Evolutionary conservation across 2,888 invertebrate species (phyloP), one percentile per base, ranked within the genome.

Genomic region (Aricia artaxerxes): DNA sequence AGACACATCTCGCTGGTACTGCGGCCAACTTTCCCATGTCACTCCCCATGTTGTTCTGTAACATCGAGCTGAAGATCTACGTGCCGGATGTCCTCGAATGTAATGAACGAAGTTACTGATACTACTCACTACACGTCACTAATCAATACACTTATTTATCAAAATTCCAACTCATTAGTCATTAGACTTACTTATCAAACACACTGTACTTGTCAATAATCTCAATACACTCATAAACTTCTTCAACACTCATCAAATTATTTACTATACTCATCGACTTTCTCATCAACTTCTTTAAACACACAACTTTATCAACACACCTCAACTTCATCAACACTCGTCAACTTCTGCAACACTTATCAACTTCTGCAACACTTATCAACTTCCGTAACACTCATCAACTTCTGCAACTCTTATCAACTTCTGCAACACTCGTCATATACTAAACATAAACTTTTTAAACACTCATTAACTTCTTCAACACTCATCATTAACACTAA

Each of bases 1-100:
- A 95, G 99, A 0, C 99, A 99, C 91, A 99, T 99, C 86, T 98
- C 99, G 0, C 95, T 99, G 38, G 99, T 81, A 99, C 99, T 0
- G 99, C 99, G 90, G 99, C 99, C 80, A 99, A 99, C 94, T 99
- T 99, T 92, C 99, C 99, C 80, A 98, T 99, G 97, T 99, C 99
- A 0, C 95, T 99, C 87, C 99, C 99, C 64, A 99, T 99, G 97
- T 95, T 99, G 83, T 99, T 99, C 95, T 99, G 99, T 89, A 98
- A 99, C 91, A 99, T 99, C 87, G 99, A 99, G 93, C 96, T 99
- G 82, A 99, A 99, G 95, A 99, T 99, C 86, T 99, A 99, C 94
- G 99, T 99, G 84, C 99, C 99, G 72, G 99, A 99, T 94, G 99
- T 99, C 78, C 97, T 99, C 88, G 99, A 99, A 95, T 98, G 98